Conservation (phyloP, 2,888 invertebrate genomes). For the Papilio protenor region DNA sequence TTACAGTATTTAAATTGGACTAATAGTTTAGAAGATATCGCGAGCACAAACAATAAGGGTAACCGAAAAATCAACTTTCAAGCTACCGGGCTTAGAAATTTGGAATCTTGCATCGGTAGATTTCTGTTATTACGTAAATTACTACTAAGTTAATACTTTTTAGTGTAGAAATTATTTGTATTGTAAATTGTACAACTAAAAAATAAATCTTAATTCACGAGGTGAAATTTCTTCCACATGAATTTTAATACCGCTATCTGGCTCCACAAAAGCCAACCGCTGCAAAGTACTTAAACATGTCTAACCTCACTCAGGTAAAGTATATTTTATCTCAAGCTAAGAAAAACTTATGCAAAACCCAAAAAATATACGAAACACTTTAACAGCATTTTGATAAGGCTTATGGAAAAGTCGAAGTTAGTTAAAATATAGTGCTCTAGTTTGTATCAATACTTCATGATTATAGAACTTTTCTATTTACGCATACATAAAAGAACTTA, state of each 20-base stretch:
- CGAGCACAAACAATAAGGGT: too few species aligned
- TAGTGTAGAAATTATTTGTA: too few species aligned
- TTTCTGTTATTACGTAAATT: too few species aligned
- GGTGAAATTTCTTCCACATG: constrained; percentile 3
- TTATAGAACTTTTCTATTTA: too few species aligned
- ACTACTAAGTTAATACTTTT: too few species aligned
- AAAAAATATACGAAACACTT: constrained; percentile 15
- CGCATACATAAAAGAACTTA: too few species aligned
- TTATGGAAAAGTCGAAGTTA: background rate
- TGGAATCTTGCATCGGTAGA: too few species aligned
- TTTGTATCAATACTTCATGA: background rate
- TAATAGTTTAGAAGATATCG: too few species aligned
- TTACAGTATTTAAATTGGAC: too few species aligned
- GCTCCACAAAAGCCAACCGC: constrained; percentile 21
- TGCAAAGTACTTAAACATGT: constrained; percentile 37
- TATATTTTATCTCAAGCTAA: constrained; percentile 36
- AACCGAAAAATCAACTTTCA: too few species aligned
- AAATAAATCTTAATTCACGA: constrained; percentile 1
- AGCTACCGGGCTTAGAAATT: too few species aligned
- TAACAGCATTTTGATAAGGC: constrained; percentile 24
- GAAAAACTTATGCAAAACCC: constrained; percentile 15
- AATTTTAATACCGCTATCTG: constrained; percentile 34
- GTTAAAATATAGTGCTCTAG: background rate
- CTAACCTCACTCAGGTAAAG: constrained; percentile 38
- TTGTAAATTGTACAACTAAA: background rate